Evolutionary conservation across 2,113 vertebrate genomes (phyloP), one percentile per base, ranked within the genome.

Genomic region (Rutilus rutilus): DNA sequence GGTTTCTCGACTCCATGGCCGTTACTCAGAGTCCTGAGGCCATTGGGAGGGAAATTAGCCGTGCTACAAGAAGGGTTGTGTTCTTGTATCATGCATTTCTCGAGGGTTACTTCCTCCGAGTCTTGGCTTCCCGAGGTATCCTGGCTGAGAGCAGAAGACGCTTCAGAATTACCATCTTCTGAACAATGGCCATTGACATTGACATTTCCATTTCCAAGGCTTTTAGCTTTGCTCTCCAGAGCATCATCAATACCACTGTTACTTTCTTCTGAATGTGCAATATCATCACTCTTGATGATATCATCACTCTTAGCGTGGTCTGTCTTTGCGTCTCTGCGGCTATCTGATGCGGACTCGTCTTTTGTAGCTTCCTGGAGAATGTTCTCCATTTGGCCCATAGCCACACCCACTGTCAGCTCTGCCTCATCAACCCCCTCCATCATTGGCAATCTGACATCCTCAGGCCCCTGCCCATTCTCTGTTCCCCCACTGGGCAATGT

Each of bases 381-480:
- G 91, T 99, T 99, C 89, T 98, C 97, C 95, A 98, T 98, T 92
- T 99, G 98, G 6, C 96, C 96, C 89, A 97, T 96, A 0, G 96
- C 96, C 87, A 98, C 96, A 0, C 96, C 96, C 12, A 96, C 95
- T 0, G 96, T 96, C 9, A 98, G 95, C 89, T 97, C 97, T 0
- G 94, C 97, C 11, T 96, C 97, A 64, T 92, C 90, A 0, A 87
- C 54, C 25, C 80, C 89, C 57, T 89, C 86, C 52, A 54, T 85
- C 0, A 84, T 82, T 84, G 25, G 88, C 14, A 78, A 54, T 87
- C 86, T 81, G 81, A 91, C 89, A 45, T 88, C 87, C 81, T 73
- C 50, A 59, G 90, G 83, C 80, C 84, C 30, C 0, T 95, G 95
- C 0, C 92, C 92, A 1, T 96, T 94, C 2, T 92, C 90, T 60